These are phyloP conservation scores for Zaprionus lineosus DNA, from an alignment of 2,888 invertebrate genomes.

Conservation along the genomic window DNA sequence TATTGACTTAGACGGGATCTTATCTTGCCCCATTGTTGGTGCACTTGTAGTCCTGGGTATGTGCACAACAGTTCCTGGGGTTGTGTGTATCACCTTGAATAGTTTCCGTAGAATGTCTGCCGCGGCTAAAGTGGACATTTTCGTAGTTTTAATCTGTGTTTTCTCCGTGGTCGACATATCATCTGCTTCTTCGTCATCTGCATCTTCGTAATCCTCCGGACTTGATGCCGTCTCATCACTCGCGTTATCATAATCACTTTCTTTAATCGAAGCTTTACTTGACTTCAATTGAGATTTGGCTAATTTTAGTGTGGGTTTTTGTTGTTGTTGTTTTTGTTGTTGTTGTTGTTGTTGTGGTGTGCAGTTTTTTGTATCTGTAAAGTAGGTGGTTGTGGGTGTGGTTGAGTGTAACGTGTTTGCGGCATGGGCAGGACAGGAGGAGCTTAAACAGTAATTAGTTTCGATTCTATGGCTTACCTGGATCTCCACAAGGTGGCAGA, in stretches of 20 bases:
- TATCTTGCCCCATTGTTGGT: slow-evolving; percentile 49
- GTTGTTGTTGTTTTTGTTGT: neutral
- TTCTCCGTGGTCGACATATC: slow-evolving; percentile 6
- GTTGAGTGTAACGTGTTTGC: too few species aligned
- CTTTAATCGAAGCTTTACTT: too few species aligned
- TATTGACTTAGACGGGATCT: slow-evolving; percentile 55
- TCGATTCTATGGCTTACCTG: too few species aligned
- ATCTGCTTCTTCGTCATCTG: slow-evolving; percentile 1
- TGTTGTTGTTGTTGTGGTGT: slow-evolving; percentile 6
- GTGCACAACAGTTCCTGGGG: slow-evolving; percentile 13
- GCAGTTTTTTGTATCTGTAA: too few species aligned
- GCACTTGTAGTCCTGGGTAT: neutral
- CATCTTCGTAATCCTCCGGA: neutral
- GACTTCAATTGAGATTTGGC: too few species aligned
- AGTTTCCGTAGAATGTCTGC: slow-evolving; percentile 48
- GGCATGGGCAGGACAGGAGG: too few species aligned
- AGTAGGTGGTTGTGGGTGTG: neutral
- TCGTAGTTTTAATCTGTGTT: slow-evolving; percentile 13
- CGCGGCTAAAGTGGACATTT: slow-evolving; percentile 53
- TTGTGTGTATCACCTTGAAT: slow-evolving; percentile 47
- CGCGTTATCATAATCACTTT: slow-evolving; percentile 43
- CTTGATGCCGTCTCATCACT: slow-evolving; percentile 38
- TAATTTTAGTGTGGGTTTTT: too few species aligned
- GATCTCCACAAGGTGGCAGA: too few species aligned
- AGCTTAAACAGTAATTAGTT: too few species aligned